phyloP scores from a whole-genome alignment of 1,140 invertebrate species.

The Medauroidea extradentata region DNA sequence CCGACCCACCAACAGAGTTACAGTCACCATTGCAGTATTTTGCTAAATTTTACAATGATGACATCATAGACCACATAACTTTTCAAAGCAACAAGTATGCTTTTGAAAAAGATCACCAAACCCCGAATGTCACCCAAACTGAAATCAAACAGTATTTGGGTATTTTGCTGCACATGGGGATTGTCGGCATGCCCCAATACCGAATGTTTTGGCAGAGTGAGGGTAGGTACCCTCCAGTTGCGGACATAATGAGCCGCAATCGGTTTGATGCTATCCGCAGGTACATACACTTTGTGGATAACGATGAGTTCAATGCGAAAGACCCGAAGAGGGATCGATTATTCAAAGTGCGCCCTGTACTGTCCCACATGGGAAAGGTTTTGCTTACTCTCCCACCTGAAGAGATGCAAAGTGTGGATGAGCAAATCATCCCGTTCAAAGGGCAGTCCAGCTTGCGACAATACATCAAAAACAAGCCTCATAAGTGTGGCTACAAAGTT shows the following conservation, averaged over 20 bases:
- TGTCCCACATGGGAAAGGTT: slow-evolving; percentile 16
- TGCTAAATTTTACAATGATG: neutral
- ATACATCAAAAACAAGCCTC: slow-evolving; percentile 33
- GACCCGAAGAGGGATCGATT: slow-evolving; percentile 10
- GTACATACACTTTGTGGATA: slow-evolving; percentile 17
- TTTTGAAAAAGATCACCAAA: neutral
- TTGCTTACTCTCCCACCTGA: slow-evolving; percentile 30
- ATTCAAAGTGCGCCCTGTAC: slow-evolving; percentile 16
- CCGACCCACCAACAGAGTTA: neutral
- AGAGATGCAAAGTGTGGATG: slow-evolving; percentile 36
- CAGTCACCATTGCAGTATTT: neutral
- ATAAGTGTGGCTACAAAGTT: slow-evolving; percentile 32
- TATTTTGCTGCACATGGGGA: neutral
- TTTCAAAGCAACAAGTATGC: neutral
- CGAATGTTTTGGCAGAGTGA: slow-evolving; percentile 1
- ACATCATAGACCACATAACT: neutral
- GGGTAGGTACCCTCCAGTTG: slow-evolving; percentile 7
- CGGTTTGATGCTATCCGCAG: slow-evolving; percentile 12
- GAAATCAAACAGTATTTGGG: slow-evolving; percentile 7
- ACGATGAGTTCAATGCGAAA: slow-evolving; percentile 1
- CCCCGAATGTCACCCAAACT: neutral
- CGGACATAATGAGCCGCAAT: slow-evolving; percentile 10
- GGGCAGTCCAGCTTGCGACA: slow-evolving; percentile 24
- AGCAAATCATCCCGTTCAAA: slow-evolving; percentile 35
- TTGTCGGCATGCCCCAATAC: neutral